These are phyloP conservation scores for Brachionus rubens DNA, from an alignment of 1,140 invertebrate species.

Conservation along the genomic window DNA sequence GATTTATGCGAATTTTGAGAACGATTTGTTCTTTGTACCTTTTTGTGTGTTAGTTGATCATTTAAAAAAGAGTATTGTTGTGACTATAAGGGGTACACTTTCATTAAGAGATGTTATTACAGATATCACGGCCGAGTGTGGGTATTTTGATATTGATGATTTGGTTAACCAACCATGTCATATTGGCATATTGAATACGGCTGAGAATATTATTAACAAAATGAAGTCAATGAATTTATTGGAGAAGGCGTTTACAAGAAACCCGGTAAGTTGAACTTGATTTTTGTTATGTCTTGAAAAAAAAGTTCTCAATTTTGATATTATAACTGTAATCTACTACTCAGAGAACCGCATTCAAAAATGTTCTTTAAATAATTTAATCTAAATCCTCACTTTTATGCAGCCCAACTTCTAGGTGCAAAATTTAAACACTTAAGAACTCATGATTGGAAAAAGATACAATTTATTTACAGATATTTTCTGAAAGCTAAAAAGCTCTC, in stretches of 20 bases:
- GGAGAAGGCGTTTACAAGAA: constrained; percentile 51
- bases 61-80: constrained; percentile 73
- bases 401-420: too few relatives aligned
- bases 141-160: constrained; percentile 71
- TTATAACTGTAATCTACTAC: too few relatives aligned
- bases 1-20: constrained; percentile 37
- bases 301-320: too few relatives aligned
- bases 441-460: too few relatives aligned
- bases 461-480: too few relatives aligned
- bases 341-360: too few relatives aligned
- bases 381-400: too few relatives aligned
- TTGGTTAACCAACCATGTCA: constrained; percentile 69
- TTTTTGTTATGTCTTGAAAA: background rate
- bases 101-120: constrained; percentile 83
- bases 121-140: constrained; percentile 77
- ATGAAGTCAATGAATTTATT: constrained; percentile 64
- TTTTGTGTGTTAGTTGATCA: constrained; percentile 83
- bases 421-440: too few relatives aligned
- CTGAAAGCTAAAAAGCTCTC: too few relatives aligned
- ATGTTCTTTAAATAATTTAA: too few relatives aligned
- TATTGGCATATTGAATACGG: constrained; percentile 79
- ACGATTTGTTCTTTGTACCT: constrained; percentile 61
- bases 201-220: constrained; percentile 72
- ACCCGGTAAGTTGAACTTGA: background rate
- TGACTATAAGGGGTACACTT: constrained; percentile 79